phyloP scores from a whole-genome alignment of 2,113 vertebrate genomes.

The cattle (Bos taurus) region DNA sequence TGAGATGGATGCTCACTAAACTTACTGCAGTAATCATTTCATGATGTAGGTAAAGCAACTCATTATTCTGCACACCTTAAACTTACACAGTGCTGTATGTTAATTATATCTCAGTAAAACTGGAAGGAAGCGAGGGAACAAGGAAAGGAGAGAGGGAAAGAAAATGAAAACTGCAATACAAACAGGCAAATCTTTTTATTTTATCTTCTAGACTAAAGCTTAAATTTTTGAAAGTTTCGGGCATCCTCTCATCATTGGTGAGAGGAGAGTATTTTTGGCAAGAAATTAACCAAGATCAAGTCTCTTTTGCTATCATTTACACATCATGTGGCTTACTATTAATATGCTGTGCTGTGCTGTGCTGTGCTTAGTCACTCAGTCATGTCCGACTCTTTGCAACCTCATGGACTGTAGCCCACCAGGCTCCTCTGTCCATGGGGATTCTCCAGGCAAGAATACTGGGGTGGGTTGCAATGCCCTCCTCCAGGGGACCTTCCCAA shows the following conservation, averaged over 20 bases:
- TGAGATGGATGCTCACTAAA: not conserved
- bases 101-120: not conserved
- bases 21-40: not conserved
- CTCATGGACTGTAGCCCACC: not conserved
- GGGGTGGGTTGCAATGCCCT: not conserved
- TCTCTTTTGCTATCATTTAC: not conserved
- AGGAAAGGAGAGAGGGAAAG: not conserved
- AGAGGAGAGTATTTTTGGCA: not conserved
- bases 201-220: slow-evolving; percentile 49
- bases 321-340: not conserved
- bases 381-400: not conserved
- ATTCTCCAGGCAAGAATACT: not conserved
- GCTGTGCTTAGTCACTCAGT: not conserved
- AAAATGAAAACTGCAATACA: not conserved
- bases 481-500: not conserved
- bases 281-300: not conserved
- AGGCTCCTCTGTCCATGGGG: not conserved
- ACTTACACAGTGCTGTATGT: not conserved
- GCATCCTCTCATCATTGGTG: not conserved
- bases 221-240: not conserved
- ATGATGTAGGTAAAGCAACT: not conserved
- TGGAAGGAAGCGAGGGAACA: not conserved
- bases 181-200: slow-evolving; percentile 49
- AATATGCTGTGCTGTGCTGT: not conserved
- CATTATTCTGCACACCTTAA: not conserved